Percentiles rank a stretch among this genome's conserved stretches.
phyloP scores from a whole-genome alignment of 2,113 vertebrate species.

The Mugil cephalus region DNA sequence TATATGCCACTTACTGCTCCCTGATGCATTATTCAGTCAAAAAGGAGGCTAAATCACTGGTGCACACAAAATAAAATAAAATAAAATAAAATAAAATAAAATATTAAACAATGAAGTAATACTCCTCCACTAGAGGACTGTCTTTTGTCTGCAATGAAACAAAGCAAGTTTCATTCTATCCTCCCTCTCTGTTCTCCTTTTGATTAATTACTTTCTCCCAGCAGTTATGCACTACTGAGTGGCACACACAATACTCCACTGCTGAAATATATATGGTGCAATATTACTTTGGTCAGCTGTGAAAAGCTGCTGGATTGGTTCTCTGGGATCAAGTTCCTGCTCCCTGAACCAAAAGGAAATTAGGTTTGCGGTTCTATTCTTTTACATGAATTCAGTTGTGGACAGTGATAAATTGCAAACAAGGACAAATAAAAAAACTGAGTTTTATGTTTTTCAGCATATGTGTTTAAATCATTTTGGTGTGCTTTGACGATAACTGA shows the following conservation, averaged over 20 bases:
- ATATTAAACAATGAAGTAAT: background rate
- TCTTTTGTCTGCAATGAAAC: background rate
- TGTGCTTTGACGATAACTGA: background rate
- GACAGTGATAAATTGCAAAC: conserved; percentile 15
- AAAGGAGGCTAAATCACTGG: conserved; percentile 4
- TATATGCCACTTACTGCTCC: background rate
- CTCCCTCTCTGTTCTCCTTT: background rate
- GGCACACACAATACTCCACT: conserved; percentile 3
- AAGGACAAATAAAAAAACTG: background rate
- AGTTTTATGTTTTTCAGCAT: background rate
- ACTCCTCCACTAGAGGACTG: background rate
- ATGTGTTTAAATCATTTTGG: background rate
- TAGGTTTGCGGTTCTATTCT: conserved; percentile 7
- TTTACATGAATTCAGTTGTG: conserved; percentile 2
- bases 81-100: conserved; percentile 3
- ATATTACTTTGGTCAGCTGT: conserved; percentile 9
- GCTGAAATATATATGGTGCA: conserved; percentile 6
- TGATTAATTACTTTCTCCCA: conserved; percentile 41
- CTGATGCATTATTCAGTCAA: conserved; percentile 6
- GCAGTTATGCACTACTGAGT: conserved; percentile 10
- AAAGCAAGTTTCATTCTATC: conserved; percentile 11
- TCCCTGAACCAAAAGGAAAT: conserved; percentile 5
- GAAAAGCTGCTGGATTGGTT: background rate
- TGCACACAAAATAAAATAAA: background rate
- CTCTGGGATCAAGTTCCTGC: background rate